Evolutionary conservation across 2,797 vertebrate genomes (phyloP), one percentile per base, ranked within the genome.

Genomic region (Chaetodon trifasciatus): DNA sequence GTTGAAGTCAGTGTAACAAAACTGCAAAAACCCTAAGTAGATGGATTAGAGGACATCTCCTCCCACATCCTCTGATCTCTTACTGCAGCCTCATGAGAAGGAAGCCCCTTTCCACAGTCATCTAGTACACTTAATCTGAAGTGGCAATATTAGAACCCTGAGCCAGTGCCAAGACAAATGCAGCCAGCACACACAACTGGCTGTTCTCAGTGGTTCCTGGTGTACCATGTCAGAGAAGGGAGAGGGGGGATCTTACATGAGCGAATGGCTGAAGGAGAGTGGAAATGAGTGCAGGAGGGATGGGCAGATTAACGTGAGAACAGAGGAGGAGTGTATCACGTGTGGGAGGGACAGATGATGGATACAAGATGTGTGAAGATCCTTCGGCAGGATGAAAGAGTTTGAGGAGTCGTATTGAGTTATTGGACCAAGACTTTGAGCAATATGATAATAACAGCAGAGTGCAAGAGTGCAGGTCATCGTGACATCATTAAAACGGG

Each of bases 341-440:
- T 88, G 92, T 90, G 86, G 91, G 92, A 91, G 89, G 89, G 78
- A 87, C 81, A 50, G 61, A 86, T 93, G 92, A 95, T 93, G 91
- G 91, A 92, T 91, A 78, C 91, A 94, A 94, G 94, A 94, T 94
- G 93, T 93, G 92, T 89, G 86, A 93, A 91, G 90, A 88, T 89
- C 89, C 88, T 86, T 8, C 68, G 70, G 70, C 78, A 77, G 74
- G 87, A 93, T 93, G 85, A 91, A 92, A 92, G 87, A 75, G 68
- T 81, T 89, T 21, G 76, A 81, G 64, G 75, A 92, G 88, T 88
- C 85, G 70, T 73, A 76, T 81, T 86, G 91, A 93, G 86, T 90
- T 92, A 89, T 86, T 82, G 86, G 87, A 77, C 47, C 46, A 23
- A 91, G 84, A 86, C 88, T 83, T 79, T 89, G 84, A 87, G 91